Percentiles rank a stretch among this genome's conserved stretches.
These are phyloP conservation scores for Gisinianus flammeolus DNA, from an alignment of 2,888 invertebrate genomes.

Conservation along the genomic window DNA sequence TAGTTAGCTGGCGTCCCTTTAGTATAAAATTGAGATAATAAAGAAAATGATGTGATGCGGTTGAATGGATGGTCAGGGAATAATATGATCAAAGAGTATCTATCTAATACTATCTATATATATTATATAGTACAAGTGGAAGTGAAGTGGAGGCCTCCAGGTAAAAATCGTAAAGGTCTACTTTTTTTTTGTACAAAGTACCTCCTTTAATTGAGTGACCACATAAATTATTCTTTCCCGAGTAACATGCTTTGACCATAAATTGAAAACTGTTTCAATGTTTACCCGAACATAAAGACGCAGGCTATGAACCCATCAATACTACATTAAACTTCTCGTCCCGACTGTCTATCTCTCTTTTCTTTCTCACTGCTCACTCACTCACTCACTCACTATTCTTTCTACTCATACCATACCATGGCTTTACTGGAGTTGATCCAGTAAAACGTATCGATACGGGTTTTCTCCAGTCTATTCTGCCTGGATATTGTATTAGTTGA, in stretches of 20 bases:
- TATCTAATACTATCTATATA: background rate
- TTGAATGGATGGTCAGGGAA: background rate
- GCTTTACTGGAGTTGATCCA: too few relatives aligned
- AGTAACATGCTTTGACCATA: constrained; percentile 50
- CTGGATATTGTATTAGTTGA: background rate
- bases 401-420: background rate
- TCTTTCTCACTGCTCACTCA: background rate
- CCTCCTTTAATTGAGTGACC: constrained; percentile 49
- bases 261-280: constrained; percentile 52
- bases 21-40: background rate
- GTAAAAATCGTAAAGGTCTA: constrained; percentile 34
- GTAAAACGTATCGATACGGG: too few relatives aligned
- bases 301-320: constrained; percentile 37
- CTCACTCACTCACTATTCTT: constrained; percentile 14
- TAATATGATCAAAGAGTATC: background rate
- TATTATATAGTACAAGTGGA: background rate
- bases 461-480: background rate
- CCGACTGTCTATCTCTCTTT: background rate
- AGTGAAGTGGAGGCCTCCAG: constrained; percentile 9
- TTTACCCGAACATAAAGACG: constrained; percentile 47
- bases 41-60: background rate
- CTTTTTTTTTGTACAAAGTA: constrained; percentile 29
- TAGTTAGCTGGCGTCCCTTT: too few relatives aligned
- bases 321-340: background rate
- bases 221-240: constrained; percentile 49